Evolutionary conservation across 64 coral and sea anemone species (phyloP).

Genomic region (Stichodactyla helianthus): DNA sequence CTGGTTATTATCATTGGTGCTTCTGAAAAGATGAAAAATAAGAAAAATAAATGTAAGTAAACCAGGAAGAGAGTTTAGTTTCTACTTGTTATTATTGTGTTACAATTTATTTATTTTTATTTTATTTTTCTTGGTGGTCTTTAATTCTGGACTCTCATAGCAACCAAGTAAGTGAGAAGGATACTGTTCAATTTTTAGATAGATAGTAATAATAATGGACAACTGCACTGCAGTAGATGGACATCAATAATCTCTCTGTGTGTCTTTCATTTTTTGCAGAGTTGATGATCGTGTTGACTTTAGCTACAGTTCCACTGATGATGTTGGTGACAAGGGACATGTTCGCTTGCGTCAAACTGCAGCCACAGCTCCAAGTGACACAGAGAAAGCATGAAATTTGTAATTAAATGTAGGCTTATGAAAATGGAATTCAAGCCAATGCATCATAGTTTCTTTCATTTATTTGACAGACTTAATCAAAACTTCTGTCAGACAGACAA

Average conservation of each 20-base stretch:
- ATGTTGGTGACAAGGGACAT: constrained; percentile 40
- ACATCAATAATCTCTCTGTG: not conserved
- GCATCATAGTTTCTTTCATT: not conserved
- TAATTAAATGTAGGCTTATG: not conserved
- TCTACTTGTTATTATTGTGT: not conserved
- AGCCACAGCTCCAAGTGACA: not conserved
- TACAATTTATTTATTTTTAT: constrained; percentile 16
- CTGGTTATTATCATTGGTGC: constrained; percentile 63
- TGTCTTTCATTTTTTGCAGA: constrained; percentile 20
- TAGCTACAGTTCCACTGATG: constrained; percentile 64
- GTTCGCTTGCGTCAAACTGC: constrained; percentile 44
- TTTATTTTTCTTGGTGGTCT: constrained; percentile 11
- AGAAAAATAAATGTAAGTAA: constrained; percentile 26
- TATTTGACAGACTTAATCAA: not conserved
- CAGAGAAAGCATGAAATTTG: not conserved
- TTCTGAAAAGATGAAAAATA: constrained; percentile 61
- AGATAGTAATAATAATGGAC: no score
- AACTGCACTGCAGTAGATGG: not conserved
- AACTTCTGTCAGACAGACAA: not conserved
- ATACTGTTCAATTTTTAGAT: not conserved
- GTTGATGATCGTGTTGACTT: constrained; percentile 53
- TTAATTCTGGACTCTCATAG: constrained; percentile 9
- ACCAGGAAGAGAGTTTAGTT: not conserved
- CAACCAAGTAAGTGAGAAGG: constrained; percentile 14
- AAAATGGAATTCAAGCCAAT: not conserved